A percentile compares a stretch with the other conserved stretches of the same genome.
These are phyloP conservation scores for Rhodeus uyekii DNA, from an alignment of 2,797 vertebrate genomes.

Conservation along the genomic window DNA sequence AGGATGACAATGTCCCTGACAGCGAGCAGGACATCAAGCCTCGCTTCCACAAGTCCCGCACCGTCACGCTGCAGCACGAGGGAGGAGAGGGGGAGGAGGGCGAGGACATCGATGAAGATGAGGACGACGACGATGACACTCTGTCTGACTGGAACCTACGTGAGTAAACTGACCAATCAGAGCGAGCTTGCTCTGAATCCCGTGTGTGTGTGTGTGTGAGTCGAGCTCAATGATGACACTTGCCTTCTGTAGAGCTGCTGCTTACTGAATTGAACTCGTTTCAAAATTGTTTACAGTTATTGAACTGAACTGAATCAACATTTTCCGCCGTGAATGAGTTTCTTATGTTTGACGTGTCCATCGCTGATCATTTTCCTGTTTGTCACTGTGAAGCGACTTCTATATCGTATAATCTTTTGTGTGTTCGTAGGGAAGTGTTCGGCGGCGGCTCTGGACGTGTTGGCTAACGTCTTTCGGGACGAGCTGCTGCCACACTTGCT, in stretches of 20 bases:
- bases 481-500: slow-evolving; percentile 80
- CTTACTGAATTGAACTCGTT: neutral
- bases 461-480: neutral
- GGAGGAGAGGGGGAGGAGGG: slow-evolving; percentile 83
- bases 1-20: slow-evolving; percentile 88
- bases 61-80: slow-evolving; percentile 89
- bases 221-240: neutral
- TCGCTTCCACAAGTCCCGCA: slow-evolving; percentile 94
- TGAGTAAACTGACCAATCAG: slow-evolving; percentile 67
- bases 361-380: neutral
- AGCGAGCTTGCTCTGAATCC: too few species aligned
- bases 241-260: neutral
- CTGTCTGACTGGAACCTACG: slow-evolving; percentile 93
- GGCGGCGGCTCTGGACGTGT: slow-evolving; percentile 36
- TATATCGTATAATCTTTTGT: neutral
- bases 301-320: neutral
- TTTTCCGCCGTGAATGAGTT: neutral
- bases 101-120: slow-evolving; percentile 85
- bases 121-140: slow-evolving; percentile 87
- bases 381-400: neutral
- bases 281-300: neutral
- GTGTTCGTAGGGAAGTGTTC: slow-evolving; percentile 47
- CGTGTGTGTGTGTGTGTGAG: neutral
- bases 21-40: slow-evolving; percentile 96
- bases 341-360: too few species aligned